Conservation (phyloP, 2,888 invertebrate species). For the Drosophila borealis region DNA sequence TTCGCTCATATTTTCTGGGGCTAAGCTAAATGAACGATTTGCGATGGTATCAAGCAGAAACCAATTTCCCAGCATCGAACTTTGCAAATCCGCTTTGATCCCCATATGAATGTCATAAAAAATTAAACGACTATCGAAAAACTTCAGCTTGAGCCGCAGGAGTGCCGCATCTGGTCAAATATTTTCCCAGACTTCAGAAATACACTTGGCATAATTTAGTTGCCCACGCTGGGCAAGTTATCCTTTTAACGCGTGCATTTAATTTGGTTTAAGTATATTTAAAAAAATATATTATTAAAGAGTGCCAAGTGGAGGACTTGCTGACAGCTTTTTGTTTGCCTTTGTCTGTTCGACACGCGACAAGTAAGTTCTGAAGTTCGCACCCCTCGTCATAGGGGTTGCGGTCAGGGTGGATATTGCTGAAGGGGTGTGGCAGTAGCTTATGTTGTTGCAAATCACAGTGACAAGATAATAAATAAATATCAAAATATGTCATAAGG, state of each 20-base stretch:
- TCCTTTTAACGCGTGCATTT: slow-evolving; percentile 70
- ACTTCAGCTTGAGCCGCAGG: slow-evolving; percentile 24
- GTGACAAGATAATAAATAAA: slow-evolving; percentile 84
- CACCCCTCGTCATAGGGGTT: slow-evolving; percentile 42
- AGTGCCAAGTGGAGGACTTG: slow-evolving; percentile 64
- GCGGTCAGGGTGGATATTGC: slow-evolving; percentile 52
- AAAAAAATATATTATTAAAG: slow-evolving; percentile 50
- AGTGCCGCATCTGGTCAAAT: slow-evolving; percentile 80
- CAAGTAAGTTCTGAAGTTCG: slow-evolving; percentile 56
- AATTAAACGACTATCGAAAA: slow-evolving; percentile 69
- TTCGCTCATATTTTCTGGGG: slow-evolving; percentile 68
- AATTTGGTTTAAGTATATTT: slow-evolving; percentile 73
- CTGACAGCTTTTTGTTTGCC: slow-evolving; percentile 75
- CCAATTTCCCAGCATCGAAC: slow-evolving; percentile 65
- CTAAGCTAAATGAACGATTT: slow-evolving; percentile 54
- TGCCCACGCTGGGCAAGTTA: slow-evolving; percentile 45
- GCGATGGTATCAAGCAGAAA: slow-evolving; percentile 41
- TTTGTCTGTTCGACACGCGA: slow-evolving; percentile 59
- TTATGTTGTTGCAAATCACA: slow-evolving; percentile 71
- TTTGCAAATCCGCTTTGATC: slow-evolving; percentile 71
- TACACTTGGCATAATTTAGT: slow-evolving; percentile 68
- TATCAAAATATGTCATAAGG: slow-evolving; percentile 84
- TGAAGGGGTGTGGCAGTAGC: slow-evolving; percentile 59
- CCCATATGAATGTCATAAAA: slow-evolving; percentile 79
- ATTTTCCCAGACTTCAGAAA: slow-evolving; percentile 65